Evolutionary conservation across 2,113 vertebrate genomes (phyloP), one percentile per base, ranked within the genome.

Genomic region (Diglossa brunneiventris): DNA sequence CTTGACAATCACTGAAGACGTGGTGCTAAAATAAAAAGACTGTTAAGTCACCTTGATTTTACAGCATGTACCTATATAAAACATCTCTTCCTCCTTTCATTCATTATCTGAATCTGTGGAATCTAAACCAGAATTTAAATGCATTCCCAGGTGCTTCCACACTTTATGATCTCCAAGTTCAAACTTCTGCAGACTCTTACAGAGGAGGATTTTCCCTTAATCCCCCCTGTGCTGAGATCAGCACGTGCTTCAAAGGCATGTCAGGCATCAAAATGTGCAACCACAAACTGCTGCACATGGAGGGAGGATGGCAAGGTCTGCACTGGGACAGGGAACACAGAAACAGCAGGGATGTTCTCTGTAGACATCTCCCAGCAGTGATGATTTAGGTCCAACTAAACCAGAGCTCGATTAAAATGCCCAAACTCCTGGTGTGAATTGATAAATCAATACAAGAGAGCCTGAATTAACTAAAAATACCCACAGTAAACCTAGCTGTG

Each of bases 191-290:
- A 78, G 87, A 27, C 76, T 92, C 92, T 90, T 52, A 55, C 0
- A 6, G 95, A 74, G 41, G 62, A 53, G 59, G 82, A 96, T 94
- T 96, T 95, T 91, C 84, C 82, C 80, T 87, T 95, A 96, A 97
- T 94, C 74, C 83, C 31, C 16, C 3, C 84, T 83, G 58, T 94
- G 91, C 92, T 84, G 80, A 67, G 50, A 69, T 58, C 90, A 95
- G 88, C 92, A 91, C 90, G 67, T 8, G 33, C 95, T 87, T 95
- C 92, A 87, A 78, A 84, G 93, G 66, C 33, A 0, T 44, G 83
- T n/a, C 30, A 58, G 83, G 80, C 76, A 97, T 97, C 55, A 17
- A 15, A 85, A 92, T 35, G 49, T 4, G 27, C 8, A 62, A 9
- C 28, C 66, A 46, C 27, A n/a, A 62, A 82, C 24, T 47, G 35